These are phyloP conservation scores for Nothobranchius furzeri DNA, from an alignment of 2,113 vertebrate genomes.

Conservation along the genomic window DNA sequence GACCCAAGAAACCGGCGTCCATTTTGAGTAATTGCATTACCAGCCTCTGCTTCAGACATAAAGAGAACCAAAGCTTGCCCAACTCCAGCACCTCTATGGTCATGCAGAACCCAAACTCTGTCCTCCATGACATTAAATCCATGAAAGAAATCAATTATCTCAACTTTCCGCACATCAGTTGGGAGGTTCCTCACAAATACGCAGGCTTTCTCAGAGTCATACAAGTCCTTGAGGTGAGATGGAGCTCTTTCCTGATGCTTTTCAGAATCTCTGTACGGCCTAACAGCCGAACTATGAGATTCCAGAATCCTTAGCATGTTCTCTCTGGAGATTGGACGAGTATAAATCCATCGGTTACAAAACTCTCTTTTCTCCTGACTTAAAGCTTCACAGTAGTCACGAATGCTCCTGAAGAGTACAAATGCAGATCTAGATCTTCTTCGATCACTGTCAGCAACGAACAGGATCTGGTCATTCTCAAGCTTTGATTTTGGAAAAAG, in stretches of 20 bases:
- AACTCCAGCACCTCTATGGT: slow-evolving; percentile 87
- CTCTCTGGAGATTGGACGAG: slow-evolving; percentile 88
- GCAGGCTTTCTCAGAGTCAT: slow-evolving; percentile 80
- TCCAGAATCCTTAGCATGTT: slow-evolving; percentile 86
- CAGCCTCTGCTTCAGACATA: slow-evolving; percentile 86
- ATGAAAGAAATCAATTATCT: slow-evolving; percentile 90
- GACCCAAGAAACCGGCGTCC: slow-evolving; percentile 88
- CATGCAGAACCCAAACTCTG: slow-evolving; percentile 86
- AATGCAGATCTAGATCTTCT: slow-evolving; percentile 85
- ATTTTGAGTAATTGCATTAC: slow-evolving; percentile 86
- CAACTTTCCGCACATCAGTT: slow-evolving; percentile 92
- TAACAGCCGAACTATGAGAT: slow-evolving; percentile 66
- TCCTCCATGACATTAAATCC: slow-evolving; percentile 86
- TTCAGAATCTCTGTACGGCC: slow-evolving; percentile 68
- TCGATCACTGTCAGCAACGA: slow-evolving; percentile 79
- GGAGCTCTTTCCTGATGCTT: slow-evolving; percentile 67
- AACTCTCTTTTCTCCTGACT: slow-evolving; percentile 81
- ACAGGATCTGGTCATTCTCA: slow-evolving; percentile 86
- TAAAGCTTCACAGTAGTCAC: slow-evolving; percentile 86
- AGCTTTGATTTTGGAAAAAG: slow-evolving; percentile 85
- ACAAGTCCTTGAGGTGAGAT: slow-evolving; percentile 56
- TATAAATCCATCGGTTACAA: slow-evolving; percentile 78
- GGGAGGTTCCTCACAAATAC: slow-evolving; percentile 90
- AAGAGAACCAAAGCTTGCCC: slow-evolving; percentile 93
- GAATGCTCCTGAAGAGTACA: slow-evolving; percentile 85